A percentile compares a stretch with the other conserved stretches of the same genome.
Conservation (phyloP, 1,140 invertebrate species). For the Sweltsa coloradensis region DNA sequence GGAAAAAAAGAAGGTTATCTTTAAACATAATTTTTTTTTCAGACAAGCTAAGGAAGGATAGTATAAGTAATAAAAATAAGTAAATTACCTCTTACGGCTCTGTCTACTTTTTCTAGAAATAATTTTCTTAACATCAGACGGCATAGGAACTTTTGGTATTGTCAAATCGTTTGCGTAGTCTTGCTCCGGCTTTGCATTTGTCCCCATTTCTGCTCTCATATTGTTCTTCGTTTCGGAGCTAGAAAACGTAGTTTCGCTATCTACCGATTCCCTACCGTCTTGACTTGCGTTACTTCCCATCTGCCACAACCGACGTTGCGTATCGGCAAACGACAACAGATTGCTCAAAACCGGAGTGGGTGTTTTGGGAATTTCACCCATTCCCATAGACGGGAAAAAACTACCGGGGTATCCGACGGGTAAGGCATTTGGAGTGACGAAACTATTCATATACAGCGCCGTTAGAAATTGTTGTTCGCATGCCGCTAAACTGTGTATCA, state of each 20-base stretch:
- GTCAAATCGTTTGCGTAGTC: too few relatives aligned
- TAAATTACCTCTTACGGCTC: constrained; percentile 4
- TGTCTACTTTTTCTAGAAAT: not conserved
- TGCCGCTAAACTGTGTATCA: constrained; percentile 29
- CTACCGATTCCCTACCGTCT: too few relatives aligned
- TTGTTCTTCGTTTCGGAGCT: too few relatives aligned
- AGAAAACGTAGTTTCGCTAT: too few relatives aligned
- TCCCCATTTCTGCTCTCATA: too few relatives aligned
- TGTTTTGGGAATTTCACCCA: not conserved
- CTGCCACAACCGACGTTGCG: constrained; percentile 35
- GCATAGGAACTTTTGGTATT: too few relatives aligned
- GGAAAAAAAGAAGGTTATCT: too few relatives aligned
- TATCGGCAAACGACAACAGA: constrained; percentile 31
- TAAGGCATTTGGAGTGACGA: constrained; percentile 22
- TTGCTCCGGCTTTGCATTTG: too few relatives aligned
- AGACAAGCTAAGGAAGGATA: not conserved
- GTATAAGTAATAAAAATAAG: not conserved
- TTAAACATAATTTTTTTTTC: not conserved
- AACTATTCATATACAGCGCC: constrained; percentile 45
- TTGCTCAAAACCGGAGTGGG: constrained; percentile 24
- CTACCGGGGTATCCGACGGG: not conserved
- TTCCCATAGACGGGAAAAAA: not conserved
- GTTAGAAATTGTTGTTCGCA: constrained; percentile 43
- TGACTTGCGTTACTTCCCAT: constrained; percentile 11
- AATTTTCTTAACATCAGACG: constrained; percentile 14